These are phyloP conservation scores for Plectropomus leopardus DNA, from an alignment of 2,113 vertebrate genomes.

Conservation along the genomic window DNA sequence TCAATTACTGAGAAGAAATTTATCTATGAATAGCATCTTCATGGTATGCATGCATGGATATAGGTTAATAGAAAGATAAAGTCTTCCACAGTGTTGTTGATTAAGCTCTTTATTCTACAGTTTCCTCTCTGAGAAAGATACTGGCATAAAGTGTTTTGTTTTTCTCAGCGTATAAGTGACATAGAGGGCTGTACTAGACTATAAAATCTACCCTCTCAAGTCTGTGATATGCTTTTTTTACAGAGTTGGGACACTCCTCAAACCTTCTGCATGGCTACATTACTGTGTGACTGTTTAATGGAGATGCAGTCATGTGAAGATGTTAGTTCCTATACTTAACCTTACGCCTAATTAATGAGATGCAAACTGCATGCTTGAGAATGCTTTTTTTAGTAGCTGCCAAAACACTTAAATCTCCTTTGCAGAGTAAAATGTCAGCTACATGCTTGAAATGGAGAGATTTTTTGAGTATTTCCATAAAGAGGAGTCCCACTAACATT, in stretches of 20 bases:
- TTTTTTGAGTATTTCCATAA: background rate
- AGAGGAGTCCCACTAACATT: background rate
- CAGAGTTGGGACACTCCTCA: too few relatives aligned
- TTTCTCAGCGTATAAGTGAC: background rate
- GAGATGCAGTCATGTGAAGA: background rate
- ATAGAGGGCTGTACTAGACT: background rate
- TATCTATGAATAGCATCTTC: background rate
- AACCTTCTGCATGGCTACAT: background rate
- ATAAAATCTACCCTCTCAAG: background rate
- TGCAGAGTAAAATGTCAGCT: background rate
- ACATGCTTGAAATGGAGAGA: background rate
- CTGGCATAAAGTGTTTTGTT: background rate
- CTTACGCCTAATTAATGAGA: background rate
- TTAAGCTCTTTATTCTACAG: background rate
- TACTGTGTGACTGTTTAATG: constrained; percentile 18
- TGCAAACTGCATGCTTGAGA: background rate
- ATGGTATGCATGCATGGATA: background rate
- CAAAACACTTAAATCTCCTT: background rate
- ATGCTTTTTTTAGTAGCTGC: background rate
- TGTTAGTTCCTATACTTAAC: background rate
- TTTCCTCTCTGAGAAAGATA: background rate
- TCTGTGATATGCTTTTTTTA: background rate
- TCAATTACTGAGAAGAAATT: background rate
- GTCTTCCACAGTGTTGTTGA: background rate
- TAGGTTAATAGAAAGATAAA: background rate